Conservation (phyloP, 1,140 invertebrate genomes). For the Apolygus lucorum region DNA sequence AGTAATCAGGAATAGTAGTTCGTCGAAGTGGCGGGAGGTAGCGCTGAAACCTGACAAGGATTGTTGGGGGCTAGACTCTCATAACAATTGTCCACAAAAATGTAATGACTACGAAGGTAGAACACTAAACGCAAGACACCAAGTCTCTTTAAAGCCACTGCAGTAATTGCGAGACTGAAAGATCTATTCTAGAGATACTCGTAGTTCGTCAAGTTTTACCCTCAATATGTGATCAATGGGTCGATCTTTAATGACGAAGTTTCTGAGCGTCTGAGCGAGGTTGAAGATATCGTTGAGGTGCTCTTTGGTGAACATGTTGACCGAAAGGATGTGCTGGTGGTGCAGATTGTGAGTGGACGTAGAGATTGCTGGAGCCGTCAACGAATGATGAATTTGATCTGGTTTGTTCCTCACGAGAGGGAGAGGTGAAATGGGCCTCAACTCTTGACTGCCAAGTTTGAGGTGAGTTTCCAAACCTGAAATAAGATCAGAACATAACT, state of each 20-base stretch:
- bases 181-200: too few species aligned
- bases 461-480: slow-evolving; percentile 11
- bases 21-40: too few species aligned
- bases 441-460: slow-evolving; percentile 8
- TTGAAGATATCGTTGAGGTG: slow-evolving; percentile 90
- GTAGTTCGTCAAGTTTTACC: slow-evolving; percentile 40
- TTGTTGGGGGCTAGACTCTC: too few species aligned
- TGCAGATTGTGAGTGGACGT: slow-evolving; percentile 46
- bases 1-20: too few species aligned
- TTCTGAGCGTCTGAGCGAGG: slow-evolving; percentile 76
- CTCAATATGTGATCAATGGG: slow-evolving; percentile 75
- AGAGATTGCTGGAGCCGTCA: background rate
- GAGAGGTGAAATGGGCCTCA: slow-evolving; percentile 42
- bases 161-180: too few species aligned
- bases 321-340: slow-evolving; percentile 74
- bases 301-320: slow-evolving; percentile 81
- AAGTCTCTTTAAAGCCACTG: too few species aligned
- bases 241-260: slow-evolving; percentile 71
- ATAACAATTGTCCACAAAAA: too few species aligned
- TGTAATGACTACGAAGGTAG: too few species aligned
- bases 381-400: background rate
- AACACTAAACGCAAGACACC: too few species aligned
- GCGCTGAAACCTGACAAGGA: too few species aligned
- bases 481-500: too few species aligned
- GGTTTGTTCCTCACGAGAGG: slow-evolving; percentile 32